Base-by-base conservation (phyloP, 2,113 vertebrate genomes). In the Limanda limanda region DNA sequence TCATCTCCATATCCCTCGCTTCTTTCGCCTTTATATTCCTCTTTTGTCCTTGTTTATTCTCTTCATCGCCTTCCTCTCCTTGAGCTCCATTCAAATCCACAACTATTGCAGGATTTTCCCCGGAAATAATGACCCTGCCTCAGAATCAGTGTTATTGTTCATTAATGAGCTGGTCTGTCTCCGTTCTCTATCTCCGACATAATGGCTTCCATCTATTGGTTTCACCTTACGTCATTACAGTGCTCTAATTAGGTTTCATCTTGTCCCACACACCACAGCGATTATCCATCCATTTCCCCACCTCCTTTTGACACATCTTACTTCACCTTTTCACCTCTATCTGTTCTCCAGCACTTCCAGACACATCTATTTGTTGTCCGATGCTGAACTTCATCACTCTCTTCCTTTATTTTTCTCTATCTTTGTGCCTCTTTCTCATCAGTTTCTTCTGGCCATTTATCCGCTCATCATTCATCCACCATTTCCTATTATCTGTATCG, bases 191-290 rank as follows among this genome's bases (percentile, higher is more conserved):
- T 83, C 79, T 72, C 68, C 71, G 52, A 10, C 25, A 47, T 81
- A 83, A 83, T 57, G 40, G 67, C 51, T 75, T 74, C 71, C 76
- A 81, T 81, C 77, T 78, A 64, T 79, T 85, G 14, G 51, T 74
- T 75, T 74, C 76, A 74, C 74, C 68, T 71, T 55, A 75, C 78
- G 58, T 85, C 78, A 86, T 87, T 87, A 85, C 63, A 76, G 82
- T 70, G 67, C 58, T 61, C 37, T 87, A 91, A 87, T 91, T 87
- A 82, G 76, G 68, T 86, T 83, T 85, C 79, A 87, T 88, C 84
- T 81, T 23, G 79, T 84, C 76, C 73, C 56, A 52, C 52, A 55
- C 47, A 71, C 71, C 71, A 78, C 52, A 56, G 63, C 52, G 63
- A 62, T 78, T 56, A 74, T 72, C 78, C 45, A 65, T 78, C 68